phyloP scores from a whole-genome alignment of 2,888 invertebrate genomes.

The Troides helena region DNA sequence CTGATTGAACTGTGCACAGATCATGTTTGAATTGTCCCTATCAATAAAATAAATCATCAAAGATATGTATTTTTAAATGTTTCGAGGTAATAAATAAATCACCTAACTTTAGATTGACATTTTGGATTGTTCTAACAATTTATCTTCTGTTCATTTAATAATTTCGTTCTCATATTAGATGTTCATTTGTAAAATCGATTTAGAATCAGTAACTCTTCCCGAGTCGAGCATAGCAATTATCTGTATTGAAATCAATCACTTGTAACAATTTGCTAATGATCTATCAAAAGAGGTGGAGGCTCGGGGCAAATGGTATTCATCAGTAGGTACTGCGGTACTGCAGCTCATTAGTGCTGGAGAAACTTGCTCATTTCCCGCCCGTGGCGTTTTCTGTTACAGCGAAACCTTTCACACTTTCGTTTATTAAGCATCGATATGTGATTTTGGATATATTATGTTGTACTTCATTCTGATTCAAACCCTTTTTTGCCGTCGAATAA shows the following conservation, averaged over 20 bases:
- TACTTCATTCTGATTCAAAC: too few relatives aligned
- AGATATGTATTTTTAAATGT: too few relatives aligned
- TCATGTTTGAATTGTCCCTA: too few relatives aligned
- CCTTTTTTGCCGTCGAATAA: too few relatives aligned
- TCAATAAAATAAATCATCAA: too few relatives aligned
- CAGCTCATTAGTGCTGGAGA: slow-evolving; percentile 58
- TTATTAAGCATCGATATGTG: background rate
- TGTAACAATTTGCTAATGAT: slow-evolving; percentile 48
- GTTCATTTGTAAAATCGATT: slow-evolving; percentile 16
- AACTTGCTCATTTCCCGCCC: slow-evolving; percentile 54
- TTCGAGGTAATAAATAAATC: background rate
- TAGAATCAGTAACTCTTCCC: background rate
- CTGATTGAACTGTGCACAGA: too few relatives aligned
- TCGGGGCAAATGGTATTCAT: slow-evolving; percentile 42
- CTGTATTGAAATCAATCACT: slow-evolving; percentile 43
- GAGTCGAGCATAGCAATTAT: slow-evolving; percentile 21
- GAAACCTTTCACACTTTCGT: slow-evolving; percentile 33
- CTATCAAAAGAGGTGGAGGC: slow-evolving; percentile 34
- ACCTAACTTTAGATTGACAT: background rate
- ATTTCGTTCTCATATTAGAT: background rate
- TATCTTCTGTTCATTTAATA: background rate
- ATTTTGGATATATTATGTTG: too few relatives aligned
- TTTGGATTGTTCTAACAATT: background rate
- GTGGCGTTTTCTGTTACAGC: slow-evolving; percentile 32
- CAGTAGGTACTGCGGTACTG: slow-evolving; percentile 42